A percentile compares a stretch with the other conserved stretches of the same genome.
Conservation (phyloP, 2,888 invertebrate genomes). For the Encarsia formosa region DNA sequence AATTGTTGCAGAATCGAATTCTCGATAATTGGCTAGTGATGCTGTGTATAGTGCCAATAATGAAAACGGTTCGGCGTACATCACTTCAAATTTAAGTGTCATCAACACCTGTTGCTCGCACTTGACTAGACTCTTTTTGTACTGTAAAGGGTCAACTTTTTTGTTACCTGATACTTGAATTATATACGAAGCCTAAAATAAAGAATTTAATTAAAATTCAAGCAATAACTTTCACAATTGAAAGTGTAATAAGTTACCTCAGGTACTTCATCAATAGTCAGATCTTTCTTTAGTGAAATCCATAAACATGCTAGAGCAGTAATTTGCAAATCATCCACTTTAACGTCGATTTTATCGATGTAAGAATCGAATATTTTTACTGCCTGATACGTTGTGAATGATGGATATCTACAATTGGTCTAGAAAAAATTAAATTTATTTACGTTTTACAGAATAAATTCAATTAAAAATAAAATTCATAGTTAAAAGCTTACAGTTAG, state of each 20-base stretch:
- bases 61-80: constrained; percentile 37
- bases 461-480: not conserved
- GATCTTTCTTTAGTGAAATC: constrained; percentile 38
- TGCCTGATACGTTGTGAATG: constrained; percentile 36
- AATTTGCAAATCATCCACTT: constrained; percentile 31
- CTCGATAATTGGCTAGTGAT: too few relatives aligned
- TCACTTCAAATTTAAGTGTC: constrained; percentile 34
- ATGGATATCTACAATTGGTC: constrained; percentile 33
- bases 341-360: constrained; percentile 30
- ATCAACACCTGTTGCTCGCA: constrained; percentile 36
- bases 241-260: constrained; percentile 5
- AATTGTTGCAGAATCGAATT: not conserved
- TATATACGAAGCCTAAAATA: constrained; percentile 32
- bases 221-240: not conserved
- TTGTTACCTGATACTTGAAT: constrained; percentile 20
- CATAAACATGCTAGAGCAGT: constrained; percentile 36
- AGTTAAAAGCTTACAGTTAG: constrained; percentile 23
- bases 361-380: constrained; percentile 38
- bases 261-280: constrained; percentile 31
- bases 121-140: constrained; percentile 20
- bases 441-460: not conserved
- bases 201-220: not conserved
- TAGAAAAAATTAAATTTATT: constrained; percentile 19
- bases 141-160: too few relatives aligned
- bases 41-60: constrained; percentile 27